Evolutionary conservation across 2,888 invertebrate genomes (phyloP), one percentile per base, ranked within the genome.

Genomic region (Silvanus unidentatus): DNA sequence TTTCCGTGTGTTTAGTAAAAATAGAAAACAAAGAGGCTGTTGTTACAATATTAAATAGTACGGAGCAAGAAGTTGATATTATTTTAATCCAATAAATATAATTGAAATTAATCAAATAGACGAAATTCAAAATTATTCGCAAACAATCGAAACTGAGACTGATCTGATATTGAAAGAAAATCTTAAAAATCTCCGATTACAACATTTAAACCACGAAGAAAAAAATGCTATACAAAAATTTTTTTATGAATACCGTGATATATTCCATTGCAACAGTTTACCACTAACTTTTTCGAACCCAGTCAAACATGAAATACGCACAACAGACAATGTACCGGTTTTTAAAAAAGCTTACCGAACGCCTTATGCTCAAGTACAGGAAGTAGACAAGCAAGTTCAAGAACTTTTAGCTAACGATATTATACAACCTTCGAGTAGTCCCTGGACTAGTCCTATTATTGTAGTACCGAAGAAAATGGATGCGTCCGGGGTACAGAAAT

Each of bases 301-400:
- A 35, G 35, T 35, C 6, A 35, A 35, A 35, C 30, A 42, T 42
- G 36, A 50, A 40, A 34, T 39, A 16, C 32, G 11, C 6, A 35
- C 35, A 11, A 35, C 6, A 9, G 35, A 35, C 35, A 12, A 35
- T 35, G 11, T 35, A 11, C 35, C 35, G 6, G 35, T 35, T 6
- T 35, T 35, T 35, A 35, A 35, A 35, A 35, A 35, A 12, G 35
- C 35, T 6, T 35, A 35, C 11, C 9, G 35, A 12, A 35, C 11
- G 35, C 35, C 35, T 6, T 11, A 35, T n/a, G 9, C 35, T n/a
- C 35, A 35, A 12, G 5, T n/a, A 35, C 9, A 35, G 11, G 35
- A 35, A 35, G 12, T 11, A 35, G 35, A 35, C 6, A 35, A 35
- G 11, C 35, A 35, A 35, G 12, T 35, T n/a, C n/a, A n/a, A n/a